These are phyloP conservation scores for Trichogramma dendrolimi DNA, from an alignment of 2,888 invertebrate genomes.

Conservation along the genomic window DNA sequence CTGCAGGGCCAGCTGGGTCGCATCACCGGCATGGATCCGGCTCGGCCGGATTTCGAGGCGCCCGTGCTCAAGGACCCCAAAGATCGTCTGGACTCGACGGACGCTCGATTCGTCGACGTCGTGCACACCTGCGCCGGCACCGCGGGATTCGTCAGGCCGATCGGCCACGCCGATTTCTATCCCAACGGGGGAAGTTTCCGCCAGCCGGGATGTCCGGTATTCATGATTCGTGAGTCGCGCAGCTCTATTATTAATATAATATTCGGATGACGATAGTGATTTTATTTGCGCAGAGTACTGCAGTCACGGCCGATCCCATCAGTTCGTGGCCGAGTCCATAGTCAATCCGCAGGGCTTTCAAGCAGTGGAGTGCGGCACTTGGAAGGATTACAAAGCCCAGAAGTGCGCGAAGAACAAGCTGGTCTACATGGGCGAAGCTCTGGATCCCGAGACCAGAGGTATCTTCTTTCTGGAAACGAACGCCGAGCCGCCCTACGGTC, in stretches of 20 bases:
- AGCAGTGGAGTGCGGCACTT: conserved; percentile 58
- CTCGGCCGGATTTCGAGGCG: conserved; percentile 61
- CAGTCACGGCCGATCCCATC: conserved; percentile 65
- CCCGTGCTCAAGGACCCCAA: conserved; percentile 41
- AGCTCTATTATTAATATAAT: neutral
- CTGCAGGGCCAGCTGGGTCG: conserved; percentile 44
- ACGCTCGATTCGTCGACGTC: conserved; percentile 70
- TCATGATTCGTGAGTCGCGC: conserved; percentile 36
- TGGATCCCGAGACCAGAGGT: conserved; percentile 52
- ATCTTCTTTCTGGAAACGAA: conserved; percentile 62
- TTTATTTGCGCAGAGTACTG: conserved; percentile 58
- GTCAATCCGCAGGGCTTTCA: conserved; percentile 55
- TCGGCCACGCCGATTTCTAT: conserved; percentile 72
- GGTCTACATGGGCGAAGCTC: conserved; percentile 59
- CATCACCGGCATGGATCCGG: conserved; percentile 63
- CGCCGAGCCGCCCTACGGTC: conserved; percentile 57
- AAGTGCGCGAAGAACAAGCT: conserved; percentile 44
- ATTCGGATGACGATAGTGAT: neutral
- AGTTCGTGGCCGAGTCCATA: conserved; percentile 66
- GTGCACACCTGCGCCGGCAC: conserved; percentile 70
- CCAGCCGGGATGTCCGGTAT: conserved; percentile 66
- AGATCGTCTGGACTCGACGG: conserved; percentile 59
- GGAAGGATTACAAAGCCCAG: conserved; percentile 53
- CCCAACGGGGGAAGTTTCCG: conserved; percentile 66
- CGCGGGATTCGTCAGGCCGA: conserved; percentile 59